These are phyloP conservation scores for Cygnus atratus DNA, from an alignment of 2,113 vertebrate genomes.

Conservation along the genomic window DNA sequence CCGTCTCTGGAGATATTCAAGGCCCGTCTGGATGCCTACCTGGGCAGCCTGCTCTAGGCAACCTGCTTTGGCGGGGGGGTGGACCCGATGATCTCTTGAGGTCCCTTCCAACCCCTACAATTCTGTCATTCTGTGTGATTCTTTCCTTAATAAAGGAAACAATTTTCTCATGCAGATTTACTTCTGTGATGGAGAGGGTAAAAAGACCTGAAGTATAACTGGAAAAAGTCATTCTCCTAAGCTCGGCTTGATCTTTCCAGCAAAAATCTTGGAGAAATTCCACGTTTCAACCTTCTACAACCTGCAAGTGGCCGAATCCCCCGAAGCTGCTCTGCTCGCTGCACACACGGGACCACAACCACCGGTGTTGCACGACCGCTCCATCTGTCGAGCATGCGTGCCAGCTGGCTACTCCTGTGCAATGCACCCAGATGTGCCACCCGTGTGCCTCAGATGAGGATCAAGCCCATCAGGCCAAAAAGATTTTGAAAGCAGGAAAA, in stretches of 20 bases:
- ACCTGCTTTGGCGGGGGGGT: too few species aligned
- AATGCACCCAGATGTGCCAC: not conserved
- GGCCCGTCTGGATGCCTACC: too few species aligned
- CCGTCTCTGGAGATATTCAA: too few species aligned
- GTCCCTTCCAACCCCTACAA: too few species aligned
- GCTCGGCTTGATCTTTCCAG: not conserved
- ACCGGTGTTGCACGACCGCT: not conserved
- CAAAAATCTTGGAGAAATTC: not conserved
- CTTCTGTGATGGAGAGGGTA: not conserved
- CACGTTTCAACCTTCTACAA: not conserved
- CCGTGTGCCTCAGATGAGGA: not conserved
- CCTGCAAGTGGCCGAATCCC: not conserved
- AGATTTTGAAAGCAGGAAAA: not conserved
- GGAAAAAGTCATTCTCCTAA: not conserved
- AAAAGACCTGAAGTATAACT: not conserved
- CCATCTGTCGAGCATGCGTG: fast-evolving
- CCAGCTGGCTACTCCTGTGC: not conserved
- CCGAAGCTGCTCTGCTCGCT: not conserved
- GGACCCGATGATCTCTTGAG: too few species aligned
- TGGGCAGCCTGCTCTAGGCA: too few species aligned
- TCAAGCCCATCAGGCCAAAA: not conserved
- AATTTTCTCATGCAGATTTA: not conserved
- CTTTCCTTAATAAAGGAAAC: not conserved
- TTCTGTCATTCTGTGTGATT: not conserved
- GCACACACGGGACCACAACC: not conserved